Evolutionary conservation across 2,888 invertebrate genomes (phyloP), one percentile per base, ranked within the genome.

Genomic region (Panopea generosa): DNA sequence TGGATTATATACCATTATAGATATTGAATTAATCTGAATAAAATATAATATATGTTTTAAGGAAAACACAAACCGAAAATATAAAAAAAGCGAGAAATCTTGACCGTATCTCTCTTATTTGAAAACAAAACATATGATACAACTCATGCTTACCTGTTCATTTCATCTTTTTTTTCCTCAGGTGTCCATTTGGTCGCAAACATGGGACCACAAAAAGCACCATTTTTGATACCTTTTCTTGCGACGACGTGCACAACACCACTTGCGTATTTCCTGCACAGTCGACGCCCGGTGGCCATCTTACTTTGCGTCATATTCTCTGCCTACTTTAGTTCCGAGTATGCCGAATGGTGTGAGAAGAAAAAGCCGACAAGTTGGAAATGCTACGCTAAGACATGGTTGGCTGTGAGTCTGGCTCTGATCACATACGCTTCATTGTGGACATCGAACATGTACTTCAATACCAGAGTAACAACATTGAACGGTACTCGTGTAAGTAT

Each of bases 111-210:
- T n/a, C n/a, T n/a, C n/a, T n/a, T n/a, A n/a, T n/a, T n/a, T n/a
- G n/a, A n/a, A n/a, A n/a, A n/a, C n/a, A n/a, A n/a, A n/a, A n/a
- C n/a, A n/a, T n/a, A n/a, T n/a, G n/a, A n/a, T n/a, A n/a, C n/a
- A n/a, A n/a, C n/a, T n/a, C n/a, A n/a, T n/a, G n/a, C n/a, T n/a
- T n/a, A n/a, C n/a, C n/a, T n/a, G n/a, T n/a, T n/a, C n/a, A n/a
- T n/a, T 33, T 33, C 11, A 33, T 33, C 33, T 11, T 33, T 45
- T 20, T 65, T 53, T 63, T 27, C 89, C 92, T 26, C 90, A 97
- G 98, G 97, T 85, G 96, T 97, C 0, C 96, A 97, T 96, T 94
- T 95, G 0, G 96, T 98, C 4, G 98, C 97, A 26, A 98, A 98
- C 89, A 96, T 98, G 79, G 98, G 98, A 0, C 94, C 96, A 1